Evolutionary conservation across 2,888 invertebrate species (phyloP).

Genomic region (Ypsolopha scabrella): DNA sequence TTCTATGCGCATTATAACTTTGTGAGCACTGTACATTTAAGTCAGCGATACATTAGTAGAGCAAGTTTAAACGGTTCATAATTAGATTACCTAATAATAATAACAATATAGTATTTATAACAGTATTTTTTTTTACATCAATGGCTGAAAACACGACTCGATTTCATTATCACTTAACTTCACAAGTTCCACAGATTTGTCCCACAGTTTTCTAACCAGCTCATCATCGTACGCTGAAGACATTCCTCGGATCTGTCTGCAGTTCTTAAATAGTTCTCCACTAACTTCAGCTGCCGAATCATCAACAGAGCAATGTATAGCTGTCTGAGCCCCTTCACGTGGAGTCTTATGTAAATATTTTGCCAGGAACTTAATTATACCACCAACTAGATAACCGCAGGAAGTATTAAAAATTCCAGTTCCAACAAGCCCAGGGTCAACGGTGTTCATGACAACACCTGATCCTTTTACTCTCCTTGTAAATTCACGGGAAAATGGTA

Average conservation of each 20-base stretch:
- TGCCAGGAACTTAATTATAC: constrained; percentile 70
- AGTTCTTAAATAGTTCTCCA: constrained; percentile 81
- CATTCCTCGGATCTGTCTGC: constrained; percentile 66
- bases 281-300: constrained; percentile 72
- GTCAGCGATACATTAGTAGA: too few species aligned
- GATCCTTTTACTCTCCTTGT: constrained; percentile 72
- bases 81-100: too few species aligned
- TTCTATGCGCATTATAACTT: too few species aligned
- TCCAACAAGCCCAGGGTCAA: constrained; percentile 88
- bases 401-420: constrained; percentile 76
- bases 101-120: too few species aligned
- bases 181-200: neutral
- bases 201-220: constrained; percentile 68
- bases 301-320: constrained; percentile 74
- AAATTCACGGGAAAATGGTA: constrained; percentile 79
- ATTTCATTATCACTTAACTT: neutral
- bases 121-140: too few species aligned
- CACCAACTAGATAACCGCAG: constrained; percentile 11
- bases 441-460: constrained; percentile 80
- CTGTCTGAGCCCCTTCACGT: constrained; percentile 79
- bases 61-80: too few species aligned
- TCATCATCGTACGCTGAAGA: constrained; percentile 71
- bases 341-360: constrained; percentile 74
- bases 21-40: too few species aligned
- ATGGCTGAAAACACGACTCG: neutral